A percentile compares a stretch with the other conserved stretches of the same genome.
phyloP scores from a whole-genome alignment of 2,797 vertebrate genomes.

The Nothura maculosa region DNA sequence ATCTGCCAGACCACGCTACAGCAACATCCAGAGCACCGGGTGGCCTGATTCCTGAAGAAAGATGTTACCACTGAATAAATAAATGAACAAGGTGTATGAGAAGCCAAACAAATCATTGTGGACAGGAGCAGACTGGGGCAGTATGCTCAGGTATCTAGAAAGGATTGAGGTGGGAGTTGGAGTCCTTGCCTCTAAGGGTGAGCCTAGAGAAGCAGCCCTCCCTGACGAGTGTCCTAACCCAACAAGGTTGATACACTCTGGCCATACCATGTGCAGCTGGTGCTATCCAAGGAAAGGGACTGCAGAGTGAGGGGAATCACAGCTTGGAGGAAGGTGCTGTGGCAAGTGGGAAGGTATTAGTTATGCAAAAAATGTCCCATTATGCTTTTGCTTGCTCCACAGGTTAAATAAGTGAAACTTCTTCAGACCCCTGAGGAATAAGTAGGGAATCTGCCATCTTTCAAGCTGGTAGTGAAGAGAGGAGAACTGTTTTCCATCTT shows the following conservation, averaged over 20 bases:
- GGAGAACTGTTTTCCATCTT: not conserved
- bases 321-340: not conserved
- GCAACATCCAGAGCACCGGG: not conserved
- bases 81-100: not conserved
- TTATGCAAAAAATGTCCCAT: not conserved
- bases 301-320: no score
- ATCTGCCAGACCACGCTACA: accelerated
- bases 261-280: not conserved
- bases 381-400: accelerated
- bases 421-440: not conserved
- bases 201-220: not conserved
- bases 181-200: not conserved
- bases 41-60: not conserved
- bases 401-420: not conserved
- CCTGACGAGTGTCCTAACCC: accelerated
- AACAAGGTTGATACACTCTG: accelerated
- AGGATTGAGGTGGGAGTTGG: not conserved
- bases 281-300: not conserved
- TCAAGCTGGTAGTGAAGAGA: not conserved
- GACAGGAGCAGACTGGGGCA: not conserved
- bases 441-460: not conserved
- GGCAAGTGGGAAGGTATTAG: not conserved
- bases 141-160: not conserved
- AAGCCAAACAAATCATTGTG: not conserved
- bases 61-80: not conserved